phyloP scores from a whole-genome alignment of 1,140 invertebrate genomes.

The Microplitis demolitor region DNA sequence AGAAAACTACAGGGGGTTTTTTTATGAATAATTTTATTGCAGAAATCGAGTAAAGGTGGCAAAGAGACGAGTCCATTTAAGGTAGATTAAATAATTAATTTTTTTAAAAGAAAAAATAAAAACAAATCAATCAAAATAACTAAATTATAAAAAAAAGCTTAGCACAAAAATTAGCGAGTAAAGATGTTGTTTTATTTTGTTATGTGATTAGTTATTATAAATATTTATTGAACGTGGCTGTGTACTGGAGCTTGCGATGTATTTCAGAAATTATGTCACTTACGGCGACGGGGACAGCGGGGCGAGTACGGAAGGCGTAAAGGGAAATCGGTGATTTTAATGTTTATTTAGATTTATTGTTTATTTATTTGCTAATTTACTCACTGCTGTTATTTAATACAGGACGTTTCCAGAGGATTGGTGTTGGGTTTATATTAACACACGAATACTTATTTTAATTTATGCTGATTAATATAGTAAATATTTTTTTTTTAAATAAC shows the following conservation, averaged over 20 bases:
- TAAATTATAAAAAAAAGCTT: background rate
- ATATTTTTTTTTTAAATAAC: too few species aligned
- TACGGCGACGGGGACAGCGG: conserved; percentile 43
- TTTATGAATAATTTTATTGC: conserved; percentile 53
- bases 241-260: conserved; percentile 35
- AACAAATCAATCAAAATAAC: background rate
- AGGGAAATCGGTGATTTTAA: conserved; percentile 48
- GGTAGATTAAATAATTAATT: conserved; percentile 52
- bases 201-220: background rate
- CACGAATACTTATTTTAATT: too few species aligned
- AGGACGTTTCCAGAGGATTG: background rate
- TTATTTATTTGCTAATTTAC: too few species aligned
- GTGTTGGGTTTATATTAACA: background rate
- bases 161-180: background rate
- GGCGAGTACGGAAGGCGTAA: conserved; percentile 49
- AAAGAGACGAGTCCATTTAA: conserved; percentile 64
- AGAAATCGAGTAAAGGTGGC: conserved; percentile 70
- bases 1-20: conserved; percentile 27
- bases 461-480: too few species aligned
- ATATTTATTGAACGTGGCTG: conserved; percentile 38
- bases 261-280: conserved; percentile 58
- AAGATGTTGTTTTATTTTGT: too few species aligned
- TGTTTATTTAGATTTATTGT: background rate
- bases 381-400: background rate
- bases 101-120: background rate